Base-by-base conservation (phyloP, 2,113 vertebrate genomes). In the Macaca nemestrina region DNA sequence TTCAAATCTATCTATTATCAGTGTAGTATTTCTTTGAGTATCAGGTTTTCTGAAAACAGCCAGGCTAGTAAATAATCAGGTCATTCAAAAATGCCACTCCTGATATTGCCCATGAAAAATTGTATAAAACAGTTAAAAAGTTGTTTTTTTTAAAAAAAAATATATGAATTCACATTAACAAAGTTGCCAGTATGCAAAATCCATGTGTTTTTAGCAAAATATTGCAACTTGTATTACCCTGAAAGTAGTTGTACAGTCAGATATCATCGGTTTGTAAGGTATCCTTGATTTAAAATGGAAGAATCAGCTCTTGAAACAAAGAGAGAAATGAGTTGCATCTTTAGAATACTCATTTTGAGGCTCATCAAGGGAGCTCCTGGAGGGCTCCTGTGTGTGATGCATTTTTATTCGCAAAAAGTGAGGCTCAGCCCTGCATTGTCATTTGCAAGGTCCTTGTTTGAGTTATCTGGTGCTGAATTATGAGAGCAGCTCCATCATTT, bases 361-460 rank as follows among this genome's bases (percentile, higher is more conserved):
- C 76, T 89, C 52, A 57, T 40, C 5, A 0, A 68, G 32, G 48
- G 55, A 88, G 27, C 20, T 84, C 30, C 35, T 61, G 23, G 61
- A 81, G 85, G 52, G 52, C 70, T 89, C 32, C 23, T 75, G 20
- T n/a, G 45, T 57, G 83, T 91, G 61, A 32, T 6, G 78, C 59
- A 61, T 97, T 96, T 93, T 95, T 27, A 89, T 75, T 90, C 84
- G 35, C 93, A 40, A 59, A 48, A 86, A 96, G 79, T 97, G 93
- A 90, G 90, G 84, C 43, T 91, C 22, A 45, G 85, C 45, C 88
- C 96, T 94, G 79, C 96, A 88, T 95, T 98, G 97, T 97, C 98
- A 98, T 98, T 98, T 98, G 95, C 97, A 98, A 97, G 93, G 97
- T 96, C 93, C 91, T 97, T 98, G 88, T 95, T 97, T 97, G 87